Conservation (phyloP, 2,113 vertebrate genomes). For the Corvus cornix region DNA sequence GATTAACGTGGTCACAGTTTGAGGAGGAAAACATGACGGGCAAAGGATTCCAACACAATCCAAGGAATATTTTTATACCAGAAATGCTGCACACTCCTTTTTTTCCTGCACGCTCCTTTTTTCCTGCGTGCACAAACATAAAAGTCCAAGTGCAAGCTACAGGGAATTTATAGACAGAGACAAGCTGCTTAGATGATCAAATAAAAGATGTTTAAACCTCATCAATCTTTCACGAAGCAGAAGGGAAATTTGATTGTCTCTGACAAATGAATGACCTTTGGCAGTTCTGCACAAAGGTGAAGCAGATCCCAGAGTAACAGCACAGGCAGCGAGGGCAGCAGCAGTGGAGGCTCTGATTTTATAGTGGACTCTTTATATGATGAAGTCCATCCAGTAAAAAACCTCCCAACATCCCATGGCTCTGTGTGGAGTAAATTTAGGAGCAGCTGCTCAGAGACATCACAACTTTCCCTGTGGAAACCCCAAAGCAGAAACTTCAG, state of each 20-base stretch:
- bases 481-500: neutral
- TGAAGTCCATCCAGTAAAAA: neutral
- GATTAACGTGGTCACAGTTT: neutral
- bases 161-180: neutral
- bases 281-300: neutral
- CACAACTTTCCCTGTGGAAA: neutral
- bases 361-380: neutral
- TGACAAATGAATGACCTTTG: neutral
- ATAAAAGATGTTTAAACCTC: neutral
- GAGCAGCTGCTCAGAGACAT: neutral
- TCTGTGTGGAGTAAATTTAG: neutral
- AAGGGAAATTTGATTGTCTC: neutral
- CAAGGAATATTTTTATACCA: neutral
- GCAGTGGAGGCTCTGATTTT: neutral
- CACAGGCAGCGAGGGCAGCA: neutral
- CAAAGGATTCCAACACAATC: neutral
- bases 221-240: neutral
- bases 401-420: neutral
- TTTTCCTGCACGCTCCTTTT: neutral
- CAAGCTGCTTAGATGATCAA: neutral
- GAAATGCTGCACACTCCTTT: neutral
- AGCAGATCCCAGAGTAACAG: neutral
- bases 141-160: neutral
- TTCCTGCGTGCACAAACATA: neutral
- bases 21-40: neutral